These are phyloP conservation scores for Ivindomyrus marchei DNA, from an alignment of 2,113 vertebrate species.

Conservation along the genomic window DNA sequence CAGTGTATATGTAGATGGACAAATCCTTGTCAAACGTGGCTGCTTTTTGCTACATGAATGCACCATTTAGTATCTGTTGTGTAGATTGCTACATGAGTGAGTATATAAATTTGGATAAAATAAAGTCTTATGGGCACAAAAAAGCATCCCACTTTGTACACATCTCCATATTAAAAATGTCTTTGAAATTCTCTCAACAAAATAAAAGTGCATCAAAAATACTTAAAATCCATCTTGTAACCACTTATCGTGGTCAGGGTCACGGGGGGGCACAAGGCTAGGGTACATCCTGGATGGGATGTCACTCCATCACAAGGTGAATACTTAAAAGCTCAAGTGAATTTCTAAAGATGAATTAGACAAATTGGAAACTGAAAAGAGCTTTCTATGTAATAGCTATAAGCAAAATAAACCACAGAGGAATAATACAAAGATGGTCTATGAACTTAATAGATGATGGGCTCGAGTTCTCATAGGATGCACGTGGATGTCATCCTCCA, in stretches of 20 bases:
- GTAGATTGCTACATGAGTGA: not conserved
- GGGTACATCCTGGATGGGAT: not conserved
- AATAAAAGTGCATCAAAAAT: not conserved
- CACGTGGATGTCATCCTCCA: slow-evolving; percentile 2
- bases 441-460: slow-evolving; percentile 59
- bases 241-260: not conserved
- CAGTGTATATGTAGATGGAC: not conserved
- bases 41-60: not conserved
- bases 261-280: not conserved
- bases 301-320: not conserved
- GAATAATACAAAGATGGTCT: slow-evolving; percentile 66
- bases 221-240: not conserved
- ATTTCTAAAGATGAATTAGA: slow-evolving; percentile 23
- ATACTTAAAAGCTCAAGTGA: slow-evolving; percentile 6
- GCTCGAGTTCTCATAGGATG: not conserved
- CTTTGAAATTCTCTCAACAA: not conserved
- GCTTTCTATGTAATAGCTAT: slow-evolving; percentile 23
- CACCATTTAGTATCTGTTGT: not conserved
- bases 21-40: not conserved
- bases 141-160: not conserved
- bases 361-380: slow-evolving; percentile 20
- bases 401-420: slow-evolving; percentile 24
- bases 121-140: not conserved
- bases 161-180: not conserved
- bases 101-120: not conserved